Conservation (phyloP, 2,113 vertebrate genomes). For the Dasypus novemcinctus region DNA sequence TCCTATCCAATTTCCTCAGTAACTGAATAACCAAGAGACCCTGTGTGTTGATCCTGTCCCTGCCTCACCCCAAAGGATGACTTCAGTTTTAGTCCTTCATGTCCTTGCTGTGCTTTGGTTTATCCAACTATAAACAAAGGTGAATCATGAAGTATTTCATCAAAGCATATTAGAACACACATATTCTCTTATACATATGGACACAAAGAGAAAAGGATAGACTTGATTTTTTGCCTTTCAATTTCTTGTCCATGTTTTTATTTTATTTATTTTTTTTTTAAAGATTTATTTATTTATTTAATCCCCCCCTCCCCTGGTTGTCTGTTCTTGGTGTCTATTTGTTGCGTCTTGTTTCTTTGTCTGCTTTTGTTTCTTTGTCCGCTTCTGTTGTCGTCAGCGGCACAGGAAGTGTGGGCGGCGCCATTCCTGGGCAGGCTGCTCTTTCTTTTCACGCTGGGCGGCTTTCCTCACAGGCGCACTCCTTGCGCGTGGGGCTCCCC, state of each 20-base stretch:
- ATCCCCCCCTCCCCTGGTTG: no score
- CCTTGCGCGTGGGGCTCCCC: no score
- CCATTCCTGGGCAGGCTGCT: no score
- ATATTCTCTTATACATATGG: not conserved
- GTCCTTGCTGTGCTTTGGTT: not conserved
- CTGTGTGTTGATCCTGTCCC: not conserved
- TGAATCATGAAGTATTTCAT: not conserved
- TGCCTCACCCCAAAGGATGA: not conserved
- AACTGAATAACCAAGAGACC: not conserved
- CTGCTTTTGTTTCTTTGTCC: no score
- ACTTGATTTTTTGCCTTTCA: not conserved
- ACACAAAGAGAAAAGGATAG: not conserved
- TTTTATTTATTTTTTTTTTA: no score
- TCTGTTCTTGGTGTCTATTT: no score
- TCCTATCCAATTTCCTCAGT: slow-evolving; percentile 16
- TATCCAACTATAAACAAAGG: slow-evolving; percentile 20
- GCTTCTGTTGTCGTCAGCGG: no score
- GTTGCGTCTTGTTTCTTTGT: no score
- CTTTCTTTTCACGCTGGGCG: no score
- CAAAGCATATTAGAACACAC: not conserved
- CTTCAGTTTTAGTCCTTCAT: not conserved
- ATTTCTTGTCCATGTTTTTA: not conserved
- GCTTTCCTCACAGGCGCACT: no score
- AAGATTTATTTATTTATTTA: no score
- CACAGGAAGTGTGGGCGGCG: no score